These are phyloP conservation scores for Dryobates pubescens DNA, from an alignment of 2,797 vertebrate species.

Conservation along the genomic window DNA sequence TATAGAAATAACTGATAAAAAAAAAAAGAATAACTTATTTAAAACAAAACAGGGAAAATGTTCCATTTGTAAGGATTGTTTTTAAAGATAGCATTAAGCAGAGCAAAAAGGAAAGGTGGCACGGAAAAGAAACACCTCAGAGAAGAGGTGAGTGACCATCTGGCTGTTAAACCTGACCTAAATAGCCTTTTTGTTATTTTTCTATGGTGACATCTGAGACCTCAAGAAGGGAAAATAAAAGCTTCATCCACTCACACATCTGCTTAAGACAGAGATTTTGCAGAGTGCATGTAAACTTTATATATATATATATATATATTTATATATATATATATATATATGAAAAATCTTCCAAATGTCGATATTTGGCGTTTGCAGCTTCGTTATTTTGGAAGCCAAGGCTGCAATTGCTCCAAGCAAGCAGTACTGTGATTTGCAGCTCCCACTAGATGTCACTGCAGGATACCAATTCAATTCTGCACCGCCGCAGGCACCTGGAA, in stretches of 20 bases:
- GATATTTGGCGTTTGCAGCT: neutral
- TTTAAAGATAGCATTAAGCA: neutral
- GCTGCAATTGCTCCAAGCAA: neutral
- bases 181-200: neutral
- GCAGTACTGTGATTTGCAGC: neutral
- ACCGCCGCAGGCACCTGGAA: constrained; percentile 41
- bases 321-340: too few relatives aligned
- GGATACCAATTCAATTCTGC: constrained; percentile 46
- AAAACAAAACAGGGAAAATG: neutral
- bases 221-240: constrained; percentile 24
- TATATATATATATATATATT: too few relatives aligned
- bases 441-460: constrained; percentile 78
- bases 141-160: neutral
- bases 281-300: constrained; percentile 7
- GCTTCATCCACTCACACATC: neutral
- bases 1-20: neutral
- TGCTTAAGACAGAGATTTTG: constrained; percentile 18
- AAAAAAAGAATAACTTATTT: neutral
- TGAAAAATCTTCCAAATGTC: neutral
- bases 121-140: neutral
- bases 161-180: neutral
- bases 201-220: neutral
- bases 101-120: neutral
- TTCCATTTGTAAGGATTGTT: neutral
- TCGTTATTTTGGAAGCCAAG: neutral